A percentile compares a stretch with the other conserved stretches of the same genome.
Conservation (phyloP, 2,113 vertebrate species). For the Triplophysa rosa region DNA sequence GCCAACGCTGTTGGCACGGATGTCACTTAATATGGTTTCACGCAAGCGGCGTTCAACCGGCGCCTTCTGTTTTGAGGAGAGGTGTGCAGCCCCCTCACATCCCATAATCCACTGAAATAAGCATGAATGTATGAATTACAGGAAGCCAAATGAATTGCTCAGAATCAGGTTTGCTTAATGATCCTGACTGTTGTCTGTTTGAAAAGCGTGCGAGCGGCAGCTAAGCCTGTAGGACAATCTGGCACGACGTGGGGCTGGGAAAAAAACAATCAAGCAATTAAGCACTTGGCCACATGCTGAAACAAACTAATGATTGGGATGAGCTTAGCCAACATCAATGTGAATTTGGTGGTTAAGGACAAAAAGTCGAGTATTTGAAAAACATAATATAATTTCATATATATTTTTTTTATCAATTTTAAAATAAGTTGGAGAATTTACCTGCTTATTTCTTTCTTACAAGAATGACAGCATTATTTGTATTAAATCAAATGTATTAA, state of each 20-base stretch:
- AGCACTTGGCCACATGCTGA: conserved; percentile 26
- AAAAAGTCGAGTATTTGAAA: not conserved
- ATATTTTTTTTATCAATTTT: too few relatives aligned
- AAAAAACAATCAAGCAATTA: conserved; percentile 13
- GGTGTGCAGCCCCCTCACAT: not conserved
- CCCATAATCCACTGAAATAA: conserved; percentile 6
- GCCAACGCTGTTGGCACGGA: not conserved
- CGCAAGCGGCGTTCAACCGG: not conserved
- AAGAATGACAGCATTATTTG: too few relatives aligned
- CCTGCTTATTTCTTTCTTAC: too few relatives aligned
- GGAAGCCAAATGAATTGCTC: not conserved
- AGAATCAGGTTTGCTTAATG: conserved; percentile 23
- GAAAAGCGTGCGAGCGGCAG: not conserved
- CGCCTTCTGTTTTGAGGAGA: not conserved
- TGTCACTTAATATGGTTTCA: not conserved
- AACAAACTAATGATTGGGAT: not conserved
- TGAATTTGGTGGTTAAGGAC: not conserved
- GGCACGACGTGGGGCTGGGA: not conserved
- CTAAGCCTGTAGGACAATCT: conserved; percentile 11
- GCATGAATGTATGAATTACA: not conserved
- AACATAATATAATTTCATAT: too few relatives aligned
- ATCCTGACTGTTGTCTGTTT: conserved; percentile 12
- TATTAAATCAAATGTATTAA: too few relatives aligned
- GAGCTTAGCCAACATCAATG: conserved; percentile 7
- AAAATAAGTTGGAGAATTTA: too few relatives aligned